Percentiles rank a stretch among this genome's conserved stretches.
These are phyloP conservation scores for Etheostoma cragini DNA, from an alignment of 2,113 vertebrate genomes.

Conservation along the genomic window DNA sequence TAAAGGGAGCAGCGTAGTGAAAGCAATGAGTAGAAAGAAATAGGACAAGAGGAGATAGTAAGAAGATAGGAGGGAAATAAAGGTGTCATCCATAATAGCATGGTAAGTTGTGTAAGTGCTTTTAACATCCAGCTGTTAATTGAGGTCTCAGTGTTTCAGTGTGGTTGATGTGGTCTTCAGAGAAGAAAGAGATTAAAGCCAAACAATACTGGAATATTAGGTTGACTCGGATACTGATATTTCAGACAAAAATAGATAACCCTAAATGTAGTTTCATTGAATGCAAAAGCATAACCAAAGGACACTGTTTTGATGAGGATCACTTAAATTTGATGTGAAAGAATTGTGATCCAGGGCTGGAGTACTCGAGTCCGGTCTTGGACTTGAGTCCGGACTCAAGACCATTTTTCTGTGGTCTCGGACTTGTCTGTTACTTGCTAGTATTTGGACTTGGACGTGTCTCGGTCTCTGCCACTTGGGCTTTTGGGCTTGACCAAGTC, in stretches of 20 bases:
- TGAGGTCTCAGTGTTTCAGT: background rate
- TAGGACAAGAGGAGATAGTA: background rate
- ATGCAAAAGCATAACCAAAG: background rate
- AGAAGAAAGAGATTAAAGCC: background rate
- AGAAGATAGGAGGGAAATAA: background rate
- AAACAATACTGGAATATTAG: background rate
- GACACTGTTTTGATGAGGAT: background rate
- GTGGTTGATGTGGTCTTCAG: background rate
- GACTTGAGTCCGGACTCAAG: too few species aligned
- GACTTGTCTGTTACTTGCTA: too few species aligned
- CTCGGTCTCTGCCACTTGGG: too few species aligned
- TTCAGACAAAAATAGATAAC: too few species aligned
- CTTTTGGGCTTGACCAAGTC: too few species aligned
- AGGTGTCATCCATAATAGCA: background rate
- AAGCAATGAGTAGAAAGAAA: conserved; percentile 1
- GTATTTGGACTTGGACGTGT: too few species aligned
- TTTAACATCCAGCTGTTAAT: background rate
- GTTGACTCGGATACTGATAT: background rate
- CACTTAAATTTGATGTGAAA: background rate
- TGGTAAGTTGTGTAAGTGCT: background rate
- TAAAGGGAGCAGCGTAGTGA: background rate
- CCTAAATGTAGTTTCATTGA: background rate
- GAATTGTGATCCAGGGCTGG: too few species aligned
- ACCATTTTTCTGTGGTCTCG: too few species aligned
- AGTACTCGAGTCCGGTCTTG: too few species aligned